Percentiles rank a stretch among this genome's conserved stretches.
Evolutionary conservation across 2,797 vertebrate genomes (phyloP).

Genomic region (Pseudopleuronectes americanus): DNA sequence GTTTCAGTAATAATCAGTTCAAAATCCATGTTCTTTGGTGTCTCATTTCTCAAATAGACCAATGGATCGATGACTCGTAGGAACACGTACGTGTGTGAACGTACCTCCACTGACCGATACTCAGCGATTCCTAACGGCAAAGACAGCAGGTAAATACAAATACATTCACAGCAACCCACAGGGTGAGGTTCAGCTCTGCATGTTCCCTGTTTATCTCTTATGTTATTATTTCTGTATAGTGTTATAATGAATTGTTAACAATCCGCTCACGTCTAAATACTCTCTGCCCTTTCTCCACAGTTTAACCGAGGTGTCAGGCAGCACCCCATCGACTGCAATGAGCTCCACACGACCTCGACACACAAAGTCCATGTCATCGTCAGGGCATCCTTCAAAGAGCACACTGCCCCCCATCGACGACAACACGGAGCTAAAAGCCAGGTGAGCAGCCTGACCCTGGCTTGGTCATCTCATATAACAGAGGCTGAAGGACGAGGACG

Average conservation of each 20-base stretch:
- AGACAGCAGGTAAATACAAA: slow-evolving; percentile 90
- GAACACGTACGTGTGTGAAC: slow-evolving; percentile 96
- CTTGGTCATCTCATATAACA: not conserved
- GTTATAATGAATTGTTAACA: not conserved
- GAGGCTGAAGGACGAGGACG: not conserved
- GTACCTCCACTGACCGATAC: slow-evolving; percentile 90
- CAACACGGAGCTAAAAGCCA: slow-evolving; percentile 91
- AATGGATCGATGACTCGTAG: slow-evolving; percentile 92
- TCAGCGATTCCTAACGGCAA: slow-evolving; percentile 94
- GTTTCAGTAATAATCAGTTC: not conserved
- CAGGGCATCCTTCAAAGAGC: slow-evolving; percentile 95
- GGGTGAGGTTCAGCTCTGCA: not conserved
- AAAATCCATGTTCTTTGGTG: not conserved
- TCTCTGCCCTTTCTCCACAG: slow-evolving; percentile 69
- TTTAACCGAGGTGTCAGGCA: slow-evolving; percentile 93
- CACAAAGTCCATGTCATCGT: slow-evolving; percentile 98
- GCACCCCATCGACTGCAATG: slow-evolving; percentile 80
- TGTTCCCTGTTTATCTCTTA: not conserved
- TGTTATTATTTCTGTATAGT: not conserved
- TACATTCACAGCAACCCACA: not conserved
- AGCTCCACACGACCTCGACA: slow-evolving; percentile 92
- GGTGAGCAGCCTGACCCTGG: slow-evolving; percentile 77
- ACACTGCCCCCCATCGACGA: slow-evolving; percentile 97
- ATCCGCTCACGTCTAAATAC: not conserved
- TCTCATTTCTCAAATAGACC: slow-evolving; percentile 65